Conservation (phyloP, 2,888 invertebrate species). For the Gnatocerus cornutus region DNA sequence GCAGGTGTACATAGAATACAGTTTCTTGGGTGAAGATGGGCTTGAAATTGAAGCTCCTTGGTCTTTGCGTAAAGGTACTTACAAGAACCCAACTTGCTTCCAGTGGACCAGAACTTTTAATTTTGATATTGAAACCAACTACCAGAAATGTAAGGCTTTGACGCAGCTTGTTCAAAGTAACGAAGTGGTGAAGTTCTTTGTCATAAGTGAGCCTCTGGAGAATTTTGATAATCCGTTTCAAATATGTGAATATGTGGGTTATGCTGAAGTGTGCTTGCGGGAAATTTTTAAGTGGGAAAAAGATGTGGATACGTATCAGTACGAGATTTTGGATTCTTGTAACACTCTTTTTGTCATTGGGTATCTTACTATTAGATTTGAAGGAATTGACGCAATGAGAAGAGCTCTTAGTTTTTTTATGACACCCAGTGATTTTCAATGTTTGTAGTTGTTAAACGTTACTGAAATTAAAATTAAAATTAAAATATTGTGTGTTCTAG, state of each 20-base stretch:
- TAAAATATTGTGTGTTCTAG: too few relatives aligned
- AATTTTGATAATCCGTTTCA: background rate
- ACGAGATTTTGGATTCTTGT: background rate
- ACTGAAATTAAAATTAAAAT: too few relatives aligned
- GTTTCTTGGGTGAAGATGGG: constrained; percentile 3
- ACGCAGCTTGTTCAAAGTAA: background rate
- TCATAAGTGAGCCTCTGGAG: constrained; percentile 9
- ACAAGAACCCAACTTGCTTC: background rate
- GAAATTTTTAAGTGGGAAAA: background rate
- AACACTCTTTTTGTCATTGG: background rate
- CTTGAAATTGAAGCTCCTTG: constrained; percentile 10
- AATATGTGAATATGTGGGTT: constrained; percentile 4
- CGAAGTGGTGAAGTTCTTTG: constrained; percentile 5
- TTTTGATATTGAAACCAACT: background rate
- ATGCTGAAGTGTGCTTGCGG: constrained; percentile 7
- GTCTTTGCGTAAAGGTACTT: background rate
- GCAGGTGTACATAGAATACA: constrained; percentile 8
- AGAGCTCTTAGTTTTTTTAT: background rate
- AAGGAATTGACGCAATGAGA: constrained; percentile 9
- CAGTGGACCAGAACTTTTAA: constrained; percentile 4
- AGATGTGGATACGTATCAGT: background rate
- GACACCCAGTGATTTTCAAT: background rate
- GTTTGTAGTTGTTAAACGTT: too few relatives aligned
- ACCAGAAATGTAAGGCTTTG: background rate
- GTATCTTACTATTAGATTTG: constrained; percentile 1